Conservation (phyloP, 2,888 invertebrate species). For the Plagodis dolabraria region DNA sequence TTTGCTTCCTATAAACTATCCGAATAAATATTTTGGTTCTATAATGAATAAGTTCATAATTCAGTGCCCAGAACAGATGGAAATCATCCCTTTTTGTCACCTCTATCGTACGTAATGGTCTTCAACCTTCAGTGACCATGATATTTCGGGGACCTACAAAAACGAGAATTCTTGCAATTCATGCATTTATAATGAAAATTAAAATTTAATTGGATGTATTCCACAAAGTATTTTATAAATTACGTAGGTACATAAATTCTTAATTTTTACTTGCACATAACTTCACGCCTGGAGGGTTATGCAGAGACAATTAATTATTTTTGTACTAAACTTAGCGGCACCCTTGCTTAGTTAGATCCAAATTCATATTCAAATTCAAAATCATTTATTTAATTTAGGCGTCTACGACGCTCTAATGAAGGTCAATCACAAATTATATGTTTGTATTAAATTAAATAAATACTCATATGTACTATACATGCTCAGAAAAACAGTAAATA, state of each 20-base stretch:
- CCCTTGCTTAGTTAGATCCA: background rate
- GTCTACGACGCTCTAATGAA: too few species aligned
- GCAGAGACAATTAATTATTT: background rate
- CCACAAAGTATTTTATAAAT: background rate
- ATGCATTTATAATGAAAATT: conserved; percentile 13
- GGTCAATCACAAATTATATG: too few species aligned
- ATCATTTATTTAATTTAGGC: too few species aligned
- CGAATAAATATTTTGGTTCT: background rate
- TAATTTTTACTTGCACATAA: background rate
- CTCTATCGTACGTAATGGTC: conserved; percentile 26
- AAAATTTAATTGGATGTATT: background rate
- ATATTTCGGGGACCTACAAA: conserved; percentile 2
- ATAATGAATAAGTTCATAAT: conserved; percentile 21
- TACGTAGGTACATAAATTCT: background rate
- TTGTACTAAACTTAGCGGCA: background rate
- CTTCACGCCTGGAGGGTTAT: background rate
- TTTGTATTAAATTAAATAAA: too few species aligned
- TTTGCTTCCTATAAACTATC: background rate
- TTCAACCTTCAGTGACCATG: conserved; percentile 7
- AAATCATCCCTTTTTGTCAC: conserved; percentile 47
- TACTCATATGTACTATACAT: too few species aligned
- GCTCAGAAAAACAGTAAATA: too few species aligned
- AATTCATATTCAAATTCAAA: too few species aligned
- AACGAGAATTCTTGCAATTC: conserved; percentile 8
- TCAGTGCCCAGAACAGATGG: conserved; percentile 34